Conservation (phyloP, 2,888 invertebrate species). For the Alloscopus bannaensis region DNA sequence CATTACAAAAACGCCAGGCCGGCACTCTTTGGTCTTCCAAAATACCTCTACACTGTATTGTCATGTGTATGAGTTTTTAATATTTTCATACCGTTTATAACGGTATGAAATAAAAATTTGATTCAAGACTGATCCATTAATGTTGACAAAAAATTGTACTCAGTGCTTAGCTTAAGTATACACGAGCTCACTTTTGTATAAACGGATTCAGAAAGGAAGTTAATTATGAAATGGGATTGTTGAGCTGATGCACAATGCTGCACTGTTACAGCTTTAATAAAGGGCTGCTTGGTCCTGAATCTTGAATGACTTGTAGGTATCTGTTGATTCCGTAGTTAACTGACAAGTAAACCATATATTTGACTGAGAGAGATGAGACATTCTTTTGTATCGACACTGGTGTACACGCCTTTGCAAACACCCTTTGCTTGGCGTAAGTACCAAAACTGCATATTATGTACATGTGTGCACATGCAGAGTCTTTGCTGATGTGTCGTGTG, state of each 20-base stretch:
- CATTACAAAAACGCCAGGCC: too few species aligned
- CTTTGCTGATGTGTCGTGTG: too few species aligned
- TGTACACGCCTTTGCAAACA: background rate
- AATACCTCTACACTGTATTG: too few species aligned
- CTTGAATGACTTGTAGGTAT: background rate
- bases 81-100: conserved; percentile 18
- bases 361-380: conserved; percentile 16
- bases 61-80: too few species aligned
- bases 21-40: background rate
- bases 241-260: background rate
- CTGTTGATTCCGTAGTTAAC: too few species aligned
- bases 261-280: too few species aligned
- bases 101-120: background rate
- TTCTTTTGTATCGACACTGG: background rate
- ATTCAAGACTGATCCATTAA: background rate
- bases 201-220: conserved; percentile 12
- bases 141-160: background rate
- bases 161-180: too few species aligned
- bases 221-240: conserved; percentile 10
- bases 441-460: background rate
- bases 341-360: conserved; percentile 16
- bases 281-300: too few species aligned
- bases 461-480: background rate
- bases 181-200: too few species aligned
- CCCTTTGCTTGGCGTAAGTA: background rate